Percentiles rank a stretch among this genome's conserved stretches.
These are phyloP conservation scores for Drosophila mulleri DNA, from an alignment of 2,888 invertebrate genomes.

Conservation along the genomic window DNA sequence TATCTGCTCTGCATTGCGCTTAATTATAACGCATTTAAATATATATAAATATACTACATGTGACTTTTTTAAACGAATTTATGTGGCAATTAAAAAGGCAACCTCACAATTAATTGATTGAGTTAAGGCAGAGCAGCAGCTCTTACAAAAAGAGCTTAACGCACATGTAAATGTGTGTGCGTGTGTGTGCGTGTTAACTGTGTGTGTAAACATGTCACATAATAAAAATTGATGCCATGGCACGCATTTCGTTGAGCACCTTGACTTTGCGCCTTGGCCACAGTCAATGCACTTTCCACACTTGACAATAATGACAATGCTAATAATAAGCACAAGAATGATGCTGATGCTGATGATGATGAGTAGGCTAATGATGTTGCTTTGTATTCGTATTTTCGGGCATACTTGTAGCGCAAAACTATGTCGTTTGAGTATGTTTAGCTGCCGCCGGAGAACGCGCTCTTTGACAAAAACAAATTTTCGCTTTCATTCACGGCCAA, in stretches of 20 bases:
- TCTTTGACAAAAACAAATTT: conserved; percentile 36
- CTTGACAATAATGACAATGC: conserved; percentile 10
- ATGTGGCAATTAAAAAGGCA: conserved; percentile 33
- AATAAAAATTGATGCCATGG: conserved; percentile 10
- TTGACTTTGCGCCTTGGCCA: conserved; percentile 39
- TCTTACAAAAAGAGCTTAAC: neutral
- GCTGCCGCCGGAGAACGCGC: conserved; percentile 16
- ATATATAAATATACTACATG: neutral
- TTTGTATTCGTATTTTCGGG: conserved; percentile 12
- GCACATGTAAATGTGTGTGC: neutral
- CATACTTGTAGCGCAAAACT: conserved; percentile 20
- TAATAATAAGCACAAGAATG: neutral
- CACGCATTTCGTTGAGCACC: conserved; percentile 10
- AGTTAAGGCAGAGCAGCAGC: conserved; percentile 27
- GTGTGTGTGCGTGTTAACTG: neutral
- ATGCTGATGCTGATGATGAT: neutral
- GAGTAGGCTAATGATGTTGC: neutral
- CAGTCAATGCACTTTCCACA: conserved; percentile 40
- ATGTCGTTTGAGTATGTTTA: neutral
- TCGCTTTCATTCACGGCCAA: conserved; percentile 51
- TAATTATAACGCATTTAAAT: conserved; percentile 30
- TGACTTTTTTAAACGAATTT: conserved; percentile 33
- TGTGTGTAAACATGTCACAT: neutral
- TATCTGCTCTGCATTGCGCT: neutral
- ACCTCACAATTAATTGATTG: conserved; percentile 33